Base-by-base conservation (phyloP, 2,113 vertebrate species). In the Tympanuchus pallidicinctus region DNA sequence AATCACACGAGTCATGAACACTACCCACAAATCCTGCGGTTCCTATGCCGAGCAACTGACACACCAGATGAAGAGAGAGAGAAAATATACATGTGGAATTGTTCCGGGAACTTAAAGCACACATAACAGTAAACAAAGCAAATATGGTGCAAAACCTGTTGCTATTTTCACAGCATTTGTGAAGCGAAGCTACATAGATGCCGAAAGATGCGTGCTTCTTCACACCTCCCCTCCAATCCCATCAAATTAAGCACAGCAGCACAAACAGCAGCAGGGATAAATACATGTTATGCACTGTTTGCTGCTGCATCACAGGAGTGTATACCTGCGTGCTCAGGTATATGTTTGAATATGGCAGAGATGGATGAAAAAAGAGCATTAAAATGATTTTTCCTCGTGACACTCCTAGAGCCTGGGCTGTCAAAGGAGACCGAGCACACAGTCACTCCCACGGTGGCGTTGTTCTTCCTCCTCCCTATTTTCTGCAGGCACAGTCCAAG, bases 71-170 rank as follows among this genome's bases (percentile, higher is more conserved):
- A 96, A 96, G 94, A 89, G 78, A 63, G 92, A 94, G 96, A 66
- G 94, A 96, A 96, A 96, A 96, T 95, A 95, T 96, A 96, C 92
- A 95, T 96, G 95, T 94, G 96, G 95, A 96, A 96, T 96, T 96
- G 95, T 96, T 96, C 92, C 79, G 95, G 92, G 86, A 96, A 92
- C 91, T 95, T 96, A 87, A 94, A 96, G 89, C 95, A 90, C 84
- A 72, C 88, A 96, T 94, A 96, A 96, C 95, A 93, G 96, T 95
- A 96, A 96, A 96, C 95, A 96, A 96, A 96, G 92, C 77, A 96
- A 96, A 96, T 96, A 96, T 96, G 96, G 94, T 89, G 77, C 48
- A 95, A 96, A 96, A 96, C 96, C 94, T 96, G 96, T 93, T 96
- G 91, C 96, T 96, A 95, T 87, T 95, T 95, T 95, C 95, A 94